Percentiles rank a stretch among this genome's conserved stretches.
phyloP scores from a whole-genome alignment of 2,113 vertebrate species.

The Stegostoma tigrinum region DNA sequence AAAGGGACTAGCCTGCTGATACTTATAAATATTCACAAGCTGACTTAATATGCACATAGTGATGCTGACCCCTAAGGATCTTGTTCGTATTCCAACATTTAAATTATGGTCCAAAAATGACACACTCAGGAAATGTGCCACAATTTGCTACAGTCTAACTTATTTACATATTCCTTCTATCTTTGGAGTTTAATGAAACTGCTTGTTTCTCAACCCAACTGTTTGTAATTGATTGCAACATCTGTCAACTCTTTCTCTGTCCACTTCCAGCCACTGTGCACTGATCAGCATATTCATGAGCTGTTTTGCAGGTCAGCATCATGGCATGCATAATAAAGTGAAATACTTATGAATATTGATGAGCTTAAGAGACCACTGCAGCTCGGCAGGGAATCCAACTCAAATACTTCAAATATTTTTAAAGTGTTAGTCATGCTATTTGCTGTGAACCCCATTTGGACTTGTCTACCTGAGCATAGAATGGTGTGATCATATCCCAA shows the following conservation, averaged over 20 bases:
- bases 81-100: conserved; percentile 21
- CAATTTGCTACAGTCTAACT: conserved; percentile 20
- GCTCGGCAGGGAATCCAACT: not conserved
- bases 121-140: not conserved
- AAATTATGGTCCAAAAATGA: not conserved
- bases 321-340: conserved; percentile 23
- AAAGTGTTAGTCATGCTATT: not conserved
- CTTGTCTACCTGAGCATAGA: not conserved
- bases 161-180: not conserved
- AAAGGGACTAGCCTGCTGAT: not conserved
- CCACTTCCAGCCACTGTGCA: not conserved
- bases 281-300: conserved; percentile 32
- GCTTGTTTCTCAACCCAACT: not conserved
- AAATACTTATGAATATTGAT: conserved; percentile 19
- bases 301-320: conserved; percentile 15
- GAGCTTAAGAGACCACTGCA: not conserved
- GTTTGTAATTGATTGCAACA: conserved; percentile 4
- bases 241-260: conserved; percentile 24
- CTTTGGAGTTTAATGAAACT: conserved; percentile 19
- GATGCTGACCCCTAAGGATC: not conserved
- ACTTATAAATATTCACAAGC: conserved; percentile 25
- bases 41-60: not conserved
- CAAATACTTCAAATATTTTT: not conserved
- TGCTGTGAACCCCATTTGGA: not conserved
- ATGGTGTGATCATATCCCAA: not conserved